phyloP scores from a whole-genome alignment of 2,888 invertebrate genomes.

The Epistrophella euchroma region DNA sequence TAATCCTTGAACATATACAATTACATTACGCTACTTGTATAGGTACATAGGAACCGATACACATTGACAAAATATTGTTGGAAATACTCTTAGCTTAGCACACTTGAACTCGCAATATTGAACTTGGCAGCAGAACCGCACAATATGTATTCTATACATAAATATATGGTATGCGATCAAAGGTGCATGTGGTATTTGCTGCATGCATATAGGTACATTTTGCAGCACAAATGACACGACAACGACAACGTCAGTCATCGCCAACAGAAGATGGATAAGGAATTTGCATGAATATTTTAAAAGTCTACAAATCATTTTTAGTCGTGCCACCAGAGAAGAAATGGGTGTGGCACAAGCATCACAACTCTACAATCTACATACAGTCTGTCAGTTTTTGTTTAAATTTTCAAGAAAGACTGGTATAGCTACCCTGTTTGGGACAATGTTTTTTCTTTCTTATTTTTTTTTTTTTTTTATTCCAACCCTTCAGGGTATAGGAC shows the following conservation, averaged over 20 bases:
- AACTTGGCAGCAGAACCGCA: slow-evolving; percentile 54
- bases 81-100: slow-evolving; percentile 11
- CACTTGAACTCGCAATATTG: slow-evolving; percentile 71
- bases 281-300: slow-evolving; percentile 58
- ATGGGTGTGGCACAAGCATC: slow-evolving; percentile 56
- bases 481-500: slow-evolving; percentile 28
- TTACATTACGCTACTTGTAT: not conserved
- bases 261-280: slow-evolving; percentile 27
- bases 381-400: not conserved
- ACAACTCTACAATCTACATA: not conserved
- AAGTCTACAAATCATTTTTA: slow-evolving; percentile 58
- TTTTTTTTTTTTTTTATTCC: slow-evolving; percentile 25
- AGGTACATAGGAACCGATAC: not conserved
- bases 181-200: slow-evolving; percentile 18
- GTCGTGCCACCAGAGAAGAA: slow-evolving; percentile 37
- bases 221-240: slow-evolving; percentile 36
- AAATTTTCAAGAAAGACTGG: slow-evolving; percentile 12
- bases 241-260: slow-evolving; percentile 23
- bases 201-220: slow-evolving; percentile 10
- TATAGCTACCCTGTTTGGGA: slow-evolving; percentile 24
- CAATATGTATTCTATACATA: not conserved
- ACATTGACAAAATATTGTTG: slow-evolving; percentile 10
- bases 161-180: slow-evolving; percentile 10
- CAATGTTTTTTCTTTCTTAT: slow-evolving; percentile 3
- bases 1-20: slow-evolving; percentile 40